Evolutionary conservation across 2,888 invertebrate genomes (phyloP), one percentile per base, ranked within the genome.

Genomic region (Cryptophagus acutangulus): DNA sequence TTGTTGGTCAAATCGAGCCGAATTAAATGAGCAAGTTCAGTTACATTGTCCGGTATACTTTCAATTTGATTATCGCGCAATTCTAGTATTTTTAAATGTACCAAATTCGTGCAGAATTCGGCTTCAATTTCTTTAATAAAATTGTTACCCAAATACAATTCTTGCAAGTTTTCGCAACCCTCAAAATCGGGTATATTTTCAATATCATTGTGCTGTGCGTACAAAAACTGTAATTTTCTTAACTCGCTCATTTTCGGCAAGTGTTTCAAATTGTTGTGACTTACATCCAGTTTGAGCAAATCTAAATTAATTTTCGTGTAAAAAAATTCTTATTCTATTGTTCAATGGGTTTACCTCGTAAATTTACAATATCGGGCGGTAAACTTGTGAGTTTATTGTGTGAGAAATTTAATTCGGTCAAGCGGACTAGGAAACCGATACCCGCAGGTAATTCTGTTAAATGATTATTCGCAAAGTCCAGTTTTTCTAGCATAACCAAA

Each of bases 1-100:
- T 93, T 93, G 67, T 89, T 89, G 6, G 87, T 84, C 40, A 93
- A 69, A 71, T 94, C 92, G 33, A 94, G 75, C 51, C 90, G 77
- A 57, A 87, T 84, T 31, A 93, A 71, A 54, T 81, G 81, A 55
- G 86, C 79, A 38, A 92, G 66, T 45, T 82, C 69, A 9, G 81
- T 78, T 55, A 92, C 80, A 66, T 89, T 85, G 48, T 87, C 83
- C 0, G 93, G 92, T 43, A 94, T 65, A 43, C 72, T 65, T 57
- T 77, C 75, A 30, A 94, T 73, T 69, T 87, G 81, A 68, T 94
- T 94, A 62, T 90, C 87, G 39, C 87, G 75, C 40, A 94, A 71
- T 65, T 87, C 87, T 41, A 93, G 71, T 33, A 82, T 78, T 67
- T 77, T 83, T 42, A 90, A 69, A 57, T 83, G 80, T 38, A 79